These are phyloP conservation scores for Lytechinus variegatus DNA, from an alignment of 35 echinoderm and acorn worm species.

Conservation along the genomic window DNA sequence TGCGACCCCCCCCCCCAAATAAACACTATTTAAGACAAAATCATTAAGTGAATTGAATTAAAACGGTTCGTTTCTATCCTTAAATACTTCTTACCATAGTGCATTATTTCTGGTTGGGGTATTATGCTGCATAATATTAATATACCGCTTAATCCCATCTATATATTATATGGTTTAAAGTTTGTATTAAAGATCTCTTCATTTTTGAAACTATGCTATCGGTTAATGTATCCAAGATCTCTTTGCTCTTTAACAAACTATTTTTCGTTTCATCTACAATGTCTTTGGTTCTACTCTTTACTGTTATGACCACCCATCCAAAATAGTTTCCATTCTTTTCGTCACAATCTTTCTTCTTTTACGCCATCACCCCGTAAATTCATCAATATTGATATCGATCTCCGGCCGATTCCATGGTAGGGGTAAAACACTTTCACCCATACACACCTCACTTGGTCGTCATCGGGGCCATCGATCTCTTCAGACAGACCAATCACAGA, in stretches of 20 bases:
- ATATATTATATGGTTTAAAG: neutral
- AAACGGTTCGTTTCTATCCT: neutral
- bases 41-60: neutral
- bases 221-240: neutral
- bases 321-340: neutral
- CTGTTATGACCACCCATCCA: neutral
- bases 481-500: neutral
- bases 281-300: neutral
- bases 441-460: neutral
- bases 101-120: too few species aligned
- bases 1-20: neutral
- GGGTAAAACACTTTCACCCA: neutral
- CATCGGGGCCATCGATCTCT: neutral
- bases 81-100: too few species aligned
- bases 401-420: neutral
- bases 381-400: conserved; percentile 43
- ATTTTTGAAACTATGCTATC: neutral
- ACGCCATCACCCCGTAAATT: neutral
- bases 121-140: neutral
- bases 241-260: too few species aligned
- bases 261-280: too few species aligned
- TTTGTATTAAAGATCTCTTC: neutral
- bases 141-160: neutral
- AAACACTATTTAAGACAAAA: neutral
- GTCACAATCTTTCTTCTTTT: neutral